phyloP scores from a whole-genome alignment of 2,113 vertebrate species.

The Hucho hucho region DNA sequence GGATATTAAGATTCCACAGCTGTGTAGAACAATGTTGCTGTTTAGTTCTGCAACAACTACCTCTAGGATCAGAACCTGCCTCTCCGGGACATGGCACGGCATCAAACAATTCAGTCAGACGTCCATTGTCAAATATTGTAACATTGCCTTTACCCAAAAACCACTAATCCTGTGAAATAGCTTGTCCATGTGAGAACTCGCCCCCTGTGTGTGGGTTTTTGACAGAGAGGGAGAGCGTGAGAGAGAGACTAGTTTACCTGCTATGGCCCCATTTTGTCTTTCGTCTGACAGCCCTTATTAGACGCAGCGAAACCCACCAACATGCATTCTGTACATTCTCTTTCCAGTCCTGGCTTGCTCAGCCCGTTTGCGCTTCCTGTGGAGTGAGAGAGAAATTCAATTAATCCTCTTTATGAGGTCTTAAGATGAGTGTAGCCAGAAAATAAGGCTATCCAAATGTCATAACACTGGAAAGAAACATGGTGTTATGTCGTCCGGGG shows the following conservation, averaged over 20 bases:
- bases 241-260: background rate
- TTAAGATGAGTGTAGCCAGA: background rate
- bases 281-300: constrained; percentile 20
- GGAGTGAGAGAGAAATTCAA: background rate
- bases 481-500: background rate
- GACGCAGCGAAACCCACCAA: constrained; percentile 23
- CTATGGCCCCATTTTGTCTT: constrained; percentile 5
- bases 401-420: background rate
- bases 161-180: constrained; percentile 32
- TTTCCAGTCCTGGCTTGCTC: constrained; percentile 47
- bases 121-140: constrained; percentile 13
- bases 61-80: background rate
- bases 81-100: constrained; percentile 25
- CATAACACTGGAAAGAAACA: background rate
- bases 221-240: too few species aligned
- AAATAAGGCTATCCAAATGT: background rate
- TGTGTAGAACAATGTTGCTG: background rate
- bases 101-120: constrained; percentile 31
- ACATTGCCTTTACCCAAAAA: constrained; percentile 42
- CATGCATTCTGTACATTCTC: constrained; percentile 52
- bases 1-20: background rate
- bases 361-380: background rate
- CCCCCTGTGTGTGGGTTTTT: constrained; percentile 19
- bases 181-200: constrained; percentile 31
- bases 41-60: background rate